Conservation (phyloP, 2,797 vertebrate species). For the Xiphorhynchus erythropygius region DNA sequence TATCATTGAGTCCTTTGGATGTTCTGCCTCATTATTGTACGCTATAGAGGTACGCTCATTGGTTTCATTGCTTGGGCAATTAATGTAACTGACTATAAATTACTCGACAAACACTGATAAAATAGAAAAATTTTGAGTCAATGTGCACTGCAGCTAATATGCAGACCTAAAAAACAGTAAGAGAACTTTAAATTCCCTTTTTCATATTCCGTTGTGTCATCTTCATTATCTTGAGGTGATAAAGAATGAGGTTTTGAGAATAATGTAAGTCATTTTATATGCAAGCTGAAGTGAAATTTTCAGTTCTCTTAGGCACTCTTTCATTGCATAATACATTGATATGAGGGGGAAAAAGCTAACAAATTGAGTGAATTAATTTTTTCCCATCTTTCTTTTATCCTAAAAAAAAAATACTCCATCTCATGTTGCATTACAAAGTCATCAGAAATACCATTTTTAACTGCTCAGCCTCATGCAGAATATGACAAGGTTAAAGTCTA, state of each 20-base stretch:
- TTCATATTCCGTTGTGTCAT: constrained; percentile 1
- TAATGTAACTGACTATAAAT: not conserved
- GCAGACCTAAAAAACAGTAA: not conserved
- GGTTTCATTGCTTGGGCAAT: not conserved
- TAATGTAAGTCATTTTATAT: constrained; percentile 30
- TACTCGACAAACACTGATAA: not conserved
- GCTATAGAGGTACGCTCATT: not conserved
- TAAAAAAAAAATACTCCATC: not conserved
- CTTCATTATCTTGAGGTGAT: constrained; percentile 25
- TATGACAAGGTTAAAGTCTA: constrained; percentile 63
- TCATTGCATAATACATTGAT: not conserved
- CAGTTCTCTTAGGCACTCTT: not conserved
- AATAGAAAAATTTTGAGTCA: not conserved
- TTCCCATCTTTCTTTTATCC: constrained; percentile 11
- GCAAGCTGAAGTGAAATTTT: constrained; percentile 29
- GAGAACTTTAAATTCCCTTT: constrained; percentile 7
- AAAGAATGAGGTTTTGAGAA: constrained; percentile 13
- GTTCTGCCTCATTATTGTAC: not conserved
- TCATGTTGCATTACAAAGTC: constrained; percentile 31
- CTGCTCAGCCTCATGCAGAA: constrained; percentile 12
- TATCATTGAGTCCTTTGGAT: not conserved
- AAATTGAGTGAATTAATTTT: constrained; percentile 32
- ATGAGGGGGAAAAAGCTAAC: not conserved
- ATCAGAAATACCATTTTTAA: constrained; percentile 49
- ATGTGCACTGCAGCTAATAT: not conserved